These are phyloP conservation scores for Cataglyphis livida DNA, from an alignment of 2,888 invertebrate species.

Conservation along the genomic window DNA sequence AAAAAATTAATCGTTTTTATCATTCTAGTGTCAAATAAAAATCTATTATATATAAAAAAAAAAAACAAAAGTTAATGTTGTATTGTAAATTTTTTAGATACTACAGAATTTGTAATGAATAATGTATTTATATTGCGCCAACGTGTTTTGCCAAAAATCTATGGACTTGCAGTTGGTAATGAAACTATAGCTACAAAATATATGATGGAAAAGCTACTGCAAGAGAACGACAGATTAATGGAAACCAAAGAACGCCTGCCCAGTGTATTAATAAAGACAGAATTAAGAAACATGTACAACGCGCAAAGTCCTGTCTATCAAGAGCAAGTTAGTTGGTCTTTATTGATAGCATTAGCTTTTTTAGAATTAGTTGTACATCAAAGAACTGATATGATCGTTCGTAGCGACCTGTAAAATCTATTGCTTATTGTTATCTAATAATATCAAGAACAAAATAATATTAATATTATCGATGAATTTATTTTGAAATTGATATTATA, in stretches of 20 bases:
- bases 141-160: constrained; percentile 17
- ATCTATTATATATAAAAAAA: neutral
- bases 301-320: rapidly evolving
- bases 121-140: constrained; percentile 40
- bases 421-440: neutral
- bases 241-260: neutral
- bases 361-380: neutral
- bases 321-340: constrained; percentile 61
- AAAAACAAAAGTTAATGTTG: no score
- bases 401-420: neutral
- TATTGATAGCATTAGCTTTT: constrained; percentile 61
- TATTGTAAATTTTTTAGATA: constrained; percentile 3
- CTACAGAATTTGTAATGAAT: neutral
- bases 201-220: neutral
- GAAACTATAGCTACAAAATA: constrained; percentile 45
- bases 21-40: neutral
- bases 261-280: constrained; percentile 7
- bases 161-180: neutral
- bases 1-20: neutral
- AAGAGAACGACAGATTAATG: neutral
- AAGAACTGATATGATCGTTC: constrained; percentile 40
- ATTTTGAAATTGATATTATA: neutral
- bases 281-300: constrained; percentile 24
- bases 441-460: neutral
- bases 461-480: neutral